A percentile compares a stretch with the other conserved stretches of the same genome.
phyloP scores from a whole-genome alignment of 1,140 invertebrate species.

The Dendroctonus valens region DNA sequence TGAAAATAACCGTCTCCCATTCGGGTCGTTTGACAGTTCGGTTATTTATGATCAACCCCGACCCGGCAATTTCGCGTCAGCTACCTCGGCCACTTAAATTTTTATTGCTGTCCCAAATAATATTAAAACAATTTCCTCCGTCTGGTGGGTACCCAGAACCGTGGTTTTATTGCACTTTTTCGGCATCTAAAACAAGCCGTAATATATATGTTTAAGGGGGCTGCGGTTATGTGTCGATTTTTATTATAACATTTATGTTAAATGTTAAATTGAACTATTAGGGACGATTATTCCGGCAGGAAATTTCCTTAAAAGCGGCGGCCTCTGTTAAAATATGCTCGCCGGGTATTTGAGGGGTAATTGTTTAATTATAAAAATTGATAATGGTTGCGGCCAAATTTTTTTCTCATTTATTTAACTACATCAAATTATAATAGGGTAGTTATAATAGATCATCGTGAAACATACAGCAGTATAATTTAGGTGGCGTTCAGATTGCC shows the following conservation, averaged over 20 bases:
- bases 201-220: conserved; percentile 33
- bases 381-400: no score
- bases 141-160: conserved; percentile 19
- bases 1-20: conserved; percentile 12
- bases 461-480: no score
- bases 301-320: conserved; percentile 15
- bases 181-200: conserved; percentile 18
- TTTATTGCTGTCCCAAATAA: conserved; percentile 34
- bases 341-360: neutral
- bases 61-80: conserved; percentile 30
- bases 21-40: conserved; percentile 27
- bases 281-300: conserved; percentile 21
- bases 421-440: no score
- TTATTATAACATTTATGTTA: conserved; percentile 31
- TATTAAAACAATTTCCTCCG: conserved; percentile 32
- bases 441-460: no score
- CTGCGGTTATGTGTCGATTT: conserved; percentile 24
- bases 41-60: conserved; percentile 26
- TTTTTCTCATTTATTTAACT: no score
- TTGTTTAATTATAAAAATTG: conserved; percentile 13
- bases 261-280: conserved; percentile 32
- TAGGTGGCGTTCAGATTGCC: no score
- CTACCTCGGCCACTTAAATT: conserved; percentile 32
- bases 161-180: conserved; percentile 23
- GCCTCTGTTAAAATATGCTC: conserved; percentile 6